Conservation (phyloP, 2,797 vertebrate genomes). For the Stomatorhinus walkeri region DNA sequence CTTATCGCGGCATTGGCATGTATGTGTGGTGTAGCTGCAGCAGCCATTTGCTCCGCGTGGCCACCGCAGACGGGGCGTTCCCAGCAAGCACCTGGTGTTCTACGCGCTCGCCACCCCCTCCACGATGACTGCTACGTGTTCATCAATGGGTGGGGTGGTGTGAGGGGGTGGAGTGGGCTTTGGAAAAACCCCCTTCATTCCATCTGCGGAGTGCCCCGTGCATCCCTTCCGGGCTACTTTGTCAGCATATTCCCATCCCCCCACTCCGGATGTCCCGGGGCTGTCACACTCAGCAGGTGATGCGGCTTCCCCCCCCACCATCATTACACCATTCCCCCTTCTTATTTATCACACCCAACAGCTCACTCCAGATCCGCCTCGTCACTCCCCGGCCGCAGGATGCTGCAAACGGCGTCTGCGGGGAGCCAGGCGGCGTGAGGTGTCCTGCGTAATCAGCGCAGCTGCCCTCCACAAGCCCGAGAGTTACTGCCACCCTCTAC, state of each 20-base stretch:
- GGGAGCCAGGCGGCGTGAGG: not conserved
- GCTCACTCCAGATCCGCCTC: not conserved
- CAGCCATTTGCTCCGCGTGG: not conserved
- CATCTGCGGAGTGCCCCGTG: not conserved
- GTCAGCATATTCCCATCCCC: no score
- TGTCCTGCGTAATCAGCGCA: slow-evolving; percentile 5
- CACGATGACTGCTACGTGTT: not conserved
- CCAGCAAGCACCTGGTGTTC: not conserved
- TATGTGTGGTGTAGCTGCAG: not conserved
- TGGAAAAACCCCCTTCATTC: not conserved
- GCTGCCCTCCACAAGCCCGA: slow-evolving; percentile 60
- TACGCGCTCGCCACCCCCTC: not conserved
- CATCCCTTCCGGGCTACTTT: not conserved
- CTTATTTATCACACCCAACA: not conserved
- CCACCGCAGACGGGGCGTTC: not conserved
- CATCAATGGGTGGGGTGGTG: not conserved
- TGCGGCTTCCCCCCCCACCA: not conserved
- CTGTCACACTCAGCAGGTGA: not conserved
- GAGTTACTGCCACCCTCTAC: slow-evolving; percentile 43
- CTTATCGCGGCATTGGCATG: not conserved
- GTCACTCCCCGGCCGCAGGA: not conserved
- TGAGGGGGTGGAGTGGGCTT: not conserved
- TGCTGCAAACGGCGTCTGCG: slow-evolving; percentile 16
- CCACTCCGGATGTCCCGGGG: not conserved
- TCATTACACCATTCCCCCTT: not conserved